phyloP scores from a whole-genome alignment of 2,113 vertebrate genomes.

The Machaerirhynchus nigripectus region DNA sequence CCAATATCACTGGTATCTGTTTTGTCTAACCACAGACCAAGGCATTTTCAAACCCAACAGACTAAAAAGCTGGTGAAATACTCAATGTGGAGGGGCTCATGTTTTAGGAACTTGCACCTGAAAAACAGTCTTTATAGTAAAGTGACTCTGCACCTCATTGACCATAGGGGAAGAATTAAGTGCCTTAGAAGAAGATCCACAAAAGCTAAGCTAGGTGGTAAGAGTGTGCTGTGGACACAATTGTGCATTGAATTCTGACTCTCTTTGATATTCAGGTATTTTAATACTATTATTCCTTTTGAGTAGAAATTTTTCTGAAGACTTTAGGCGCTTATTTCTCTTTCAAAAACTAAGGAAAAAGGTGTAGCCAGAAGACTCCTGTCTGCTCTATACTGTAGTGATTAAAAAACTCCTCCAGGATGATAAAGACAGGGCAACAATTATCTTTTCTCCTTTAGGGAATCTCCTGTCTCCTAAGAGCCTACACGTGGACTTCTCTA shows the following conservation, averaged over 20 bases:
- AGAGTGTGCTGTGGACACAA: background rate
- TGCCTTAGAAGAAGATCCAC: background rate
- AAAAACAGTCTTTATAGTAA: background rate
- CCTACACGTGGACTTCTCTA: background rate
- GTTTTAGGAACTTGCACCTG: background rate
- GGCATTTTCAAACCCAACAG: background rate
- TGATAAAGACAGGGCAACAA: background rate
- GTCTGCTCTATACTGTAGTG: background rate
- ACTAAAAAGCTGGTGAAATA: background rate
- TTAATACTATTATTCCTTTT: background rate
- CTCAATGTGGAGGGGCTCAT: accelerated
- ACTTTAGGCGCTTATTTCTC: background rate
- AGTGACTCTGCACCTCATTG: background rate
- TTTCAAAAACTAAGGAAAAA: background rate
- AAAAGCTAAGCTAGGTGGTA: background rate
- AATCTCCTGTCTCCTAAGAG: background rate
- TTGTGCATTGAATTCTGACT: background rate
- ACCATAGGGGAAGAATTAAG: background rate
- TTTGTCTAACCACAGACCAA: background rate
- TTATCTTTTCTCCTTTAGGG: background rate
- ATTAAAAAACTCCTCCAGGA: background rate
- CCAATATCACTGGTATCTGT: background rate
- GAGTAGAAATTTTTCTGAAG: background rate
- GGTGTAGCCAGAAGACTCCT: background rate
- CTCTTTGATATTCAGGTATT: background rate